Percentiles rank a stretch among this genome's conserved stretches.
These are phyloP conservation scores for Pseudachorutes palmiensis DNA, from an alignment of 1,140 invertebrate genomes.

Conservation along the genomic window DNA sequence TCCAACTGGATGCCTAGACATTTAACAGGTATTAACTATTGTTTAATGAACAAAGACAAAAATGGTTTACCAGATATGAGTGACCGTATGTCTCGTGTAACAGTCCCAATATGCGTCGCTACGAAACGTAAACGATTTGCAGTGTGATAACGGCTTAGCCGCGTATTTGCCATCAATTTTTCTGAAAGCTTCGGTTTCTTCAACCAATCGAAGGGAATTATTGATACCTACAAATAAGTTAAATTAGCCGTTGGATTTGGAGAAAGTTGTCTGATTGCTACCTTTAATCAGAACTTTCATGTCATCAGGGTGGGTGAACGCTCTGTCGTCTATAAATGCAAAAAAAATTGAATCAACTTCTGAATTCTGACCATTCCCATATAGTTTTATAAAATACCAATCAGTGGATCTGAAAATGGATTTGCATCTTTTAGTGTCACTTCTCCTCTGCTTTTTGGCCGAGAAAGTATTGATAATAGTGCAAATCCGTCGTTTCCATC, in stretches of 20 bases:
- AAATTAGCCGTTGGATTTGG: not conserved
- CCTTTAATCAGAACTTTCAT: not conserved
- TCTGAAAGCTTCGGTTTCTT: conserved; percentile 17
- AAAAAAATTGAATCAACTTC: not conserved
- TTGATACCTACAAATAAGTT: conserved; percentile 16
- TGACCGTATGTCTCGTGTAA: not conserved
- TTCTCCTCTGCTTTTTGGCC: conserved; percentile 33
- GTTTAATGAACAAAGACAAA: not conserved
- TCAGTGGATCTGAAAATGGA: conserved; percentile 24
- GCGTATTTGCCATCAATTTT: not conserved
- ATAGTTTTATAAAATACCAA: conserved; percentile 29
- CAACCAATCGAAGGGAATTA: conserved; percentile 14
- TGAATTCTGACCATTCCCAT: conserved; percentile 33
- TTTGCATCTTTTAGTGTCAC: conserved; percentile 25
- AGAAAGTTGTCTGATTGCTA: not conserved
- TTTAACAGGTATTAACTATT: not conserved
- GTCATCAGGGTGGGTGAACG: not conserved
- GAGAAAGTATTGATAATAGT: conserved; percentile 15
- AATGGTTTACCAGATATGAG: not conserved
- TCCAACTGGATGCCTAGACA: too few relatives aligned
- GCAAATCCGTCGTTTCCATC: conserved; percentile 18
- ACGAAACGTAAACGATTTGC: conserved; percentile 7
- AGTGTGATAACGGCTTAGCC: conserved; percentile 21
- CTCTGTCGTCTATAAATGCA: not conserved
- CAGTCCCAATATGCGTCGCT: conserved; percentile 24